A percentile compares a stretch with the other conserved stretches of the same genome.
These are phyloP conservation scores for Dasyornis broadbenti DNA, from an alignment of 2,113 vertebrate species.

Conservation along the genomic window DNA sequence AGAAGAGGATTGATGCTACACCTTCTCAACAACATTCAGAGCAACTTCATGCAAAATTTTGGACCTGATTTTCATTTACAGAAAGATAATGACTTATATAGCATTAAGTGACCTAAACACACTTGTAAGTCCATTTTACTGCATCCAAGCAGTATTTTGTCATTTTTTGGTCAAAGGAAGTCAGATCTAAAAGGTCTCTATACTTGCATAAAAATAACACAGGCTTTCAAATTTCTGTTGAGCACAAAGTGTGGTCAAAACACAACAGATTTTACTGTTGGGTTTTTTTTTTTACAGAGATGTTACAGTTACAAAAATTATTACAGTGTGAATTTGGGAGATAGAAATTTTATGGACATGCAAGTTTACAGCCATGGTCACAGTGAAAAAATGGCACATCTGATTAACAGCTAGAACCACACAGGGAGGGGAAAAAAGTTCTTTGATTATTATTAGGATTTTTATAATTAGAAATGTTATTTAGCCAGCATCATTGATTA, in stretches of 20 bases:
- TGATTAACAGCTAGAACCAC: background rate
- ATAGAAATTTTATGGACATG: background rate
- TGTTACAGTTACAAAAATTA: background rate
- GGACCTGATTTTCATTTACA: background rate
- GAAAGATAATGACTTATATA: background rate
- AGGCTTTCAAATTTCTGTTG: background rate
- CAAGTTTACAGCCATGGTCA: background rate
- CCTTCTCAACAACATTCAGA: background rate
- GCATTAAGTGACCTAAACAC: background rate
- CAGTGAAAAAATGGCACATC: background rate
- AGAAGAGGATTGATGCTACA: background rate
- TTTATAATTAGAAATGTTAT: background rate
- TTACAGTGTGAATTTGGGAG: background rate
- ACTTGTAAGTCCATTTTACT: background rate
- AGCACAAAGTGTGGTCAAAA: background rate
- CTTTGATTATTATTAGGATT: background rate
- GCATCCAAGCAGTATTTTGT: background rate
- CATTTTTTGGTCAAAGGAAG: background rate
- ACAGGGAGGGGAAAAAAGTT: background rate
- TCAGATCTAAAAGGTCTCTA: background rate
- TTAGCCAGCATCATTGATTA: background rate
- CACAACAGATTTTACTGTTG: background rate
- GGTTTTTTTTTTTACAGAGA: background rate
- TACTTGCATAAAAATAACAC: background rate
- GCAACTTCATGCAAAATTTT: background rate